Evolutionary conservation across 2,888 invertebrate genomes (phyloP).

Genomic region (Hydrotaea cyrtoneurina): DNA sequence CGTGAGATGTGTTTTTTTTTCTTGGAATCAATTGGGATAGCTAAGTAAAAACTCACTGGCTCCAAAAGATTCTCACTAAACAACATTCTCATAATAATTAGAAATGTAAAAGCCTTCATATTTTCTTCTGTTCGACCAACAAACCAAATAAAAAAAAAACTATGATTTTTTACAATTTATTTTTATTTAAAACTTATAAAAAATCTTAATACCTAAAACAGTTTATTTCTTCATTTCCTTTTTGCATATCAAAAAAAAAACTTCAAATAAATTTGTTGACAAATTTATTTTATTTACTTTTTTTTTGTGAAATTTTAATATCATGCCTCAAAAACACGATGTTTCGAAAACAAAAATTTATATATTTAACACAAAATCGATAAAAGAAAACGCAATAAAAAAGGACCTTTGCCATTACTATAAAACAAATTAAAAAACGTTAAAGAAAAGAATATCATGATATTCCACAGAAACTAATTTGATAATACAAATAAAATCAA

Average conservation of each 20-base stretch:
- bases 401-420: constrained; percentile 45
- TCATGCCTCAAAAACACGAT: not conserved
- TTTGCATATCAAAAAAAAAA: constrained; percentile 13
- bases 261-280: constrained; percentile 19
- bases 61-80: too few species aligned
- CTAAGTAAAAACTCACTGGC: too few species aligned
- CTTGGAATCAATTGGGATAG: too few species aligned
- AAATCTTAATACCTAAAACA: constrained; percentile 59
- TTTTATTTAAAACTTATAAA: constrained; percentile 61
- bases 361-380: constrained; percentile 9
- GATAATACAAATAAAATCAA: not conserved
- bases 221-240: constrained; percentile 37
- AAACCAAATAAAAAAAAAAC: not conserved
- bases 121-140: too few species aligned
- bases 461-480: constrained; percentile 17
- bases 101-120: too few species aligned
- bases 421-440: constrained; percentile 31
- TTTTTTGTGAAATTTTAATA: constrained; percentile 15
- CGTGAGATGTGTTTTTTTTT: too few species aligned
- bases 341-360: too few species aligned
- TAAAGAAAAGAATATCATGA: constrained; percentile 9
- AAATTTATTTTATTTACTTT: constrained; percentile 16
- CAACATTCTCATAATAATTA: too few species aligned
- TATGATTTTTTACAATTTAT: constrained; percentile 56
- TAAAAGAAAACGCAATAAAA: constrained; percentile 32